Percentiles rank a stretch among this genome's conserved stretches.
phyloP scores from a whole-genome alignment of 2,797 vertebrate species.

The Mastacembelus armatus region DNA sequence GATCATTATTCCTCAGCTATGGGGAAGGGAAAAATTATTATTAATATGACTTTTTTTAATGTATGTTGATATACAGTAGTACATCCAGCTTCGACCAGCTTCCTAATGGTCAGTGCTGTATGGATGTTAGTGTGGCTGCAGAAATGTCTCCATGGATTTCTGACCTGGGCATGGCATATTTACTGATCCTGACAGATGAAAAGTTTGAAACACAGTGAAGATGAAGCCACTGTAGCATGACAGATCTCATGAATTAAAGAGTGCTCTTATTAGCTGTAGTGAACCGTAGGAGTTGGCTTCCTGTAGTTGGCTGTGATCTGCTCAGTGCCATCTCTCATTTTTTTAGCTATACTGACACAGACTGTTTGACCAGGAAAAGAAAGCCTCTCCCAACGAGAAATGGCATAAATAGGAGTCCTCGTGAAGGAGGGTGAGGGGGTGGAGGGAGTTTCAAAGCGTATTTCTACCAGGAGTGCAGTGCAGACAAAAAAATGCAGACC shows the following conservation, averaged over 20 bases:
- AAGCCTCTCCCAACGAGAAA: constrained; percentile 28
- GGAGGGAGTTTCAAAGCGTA: constrained; percentile 4
- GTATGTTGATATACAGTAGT: constrained; percentile 17
- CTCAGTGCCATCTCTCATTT: constrained; percentile 30
- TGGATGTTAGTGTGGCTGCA: constrained; percentile 12
- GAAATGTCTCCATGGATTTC: constrained; percentile 32
- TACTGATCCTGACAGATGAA: constrained; percentile 51
- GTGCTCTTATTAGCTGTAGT: constrained; percentile 67
- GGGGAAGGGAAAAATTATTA: constrained; percentile 29
- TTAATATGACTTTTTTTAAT: constrained; percentile 29
- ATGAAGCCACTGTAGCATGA: constrained; percentile 70
- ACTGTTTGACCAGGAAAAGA: constrained; percentile 52
- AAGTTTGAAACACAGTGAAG: constrained; percentile 54
- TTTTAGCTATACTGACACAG: constrained; percentile 25
- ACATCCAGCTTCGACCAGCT: constrained; percentile 25
- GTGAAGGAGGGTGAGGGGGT: not conserved
- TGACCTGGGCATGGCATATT: constrained; percentile 35
- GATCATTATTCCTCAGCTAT: constrained; percentile 17
- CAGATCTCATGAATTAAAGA: constrained; percentile 80
- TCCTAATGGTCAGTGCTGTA: not conserved
- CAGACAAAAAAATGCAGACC: constrained; percentile 74
- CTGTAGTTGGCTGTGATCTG: constrained; percentile 43
- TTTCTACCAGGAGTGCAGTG: constrained; percentile 64
- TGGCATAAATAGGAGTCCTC: constrained; percentile 43
- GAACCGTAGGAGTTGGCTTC: constrained; percentile 48